These are phyloP conservation scores for Notodonta ziczac DNA, from an alignment of 2,888 invertebrate genomes.

Conservation along the genomic window DNA sequence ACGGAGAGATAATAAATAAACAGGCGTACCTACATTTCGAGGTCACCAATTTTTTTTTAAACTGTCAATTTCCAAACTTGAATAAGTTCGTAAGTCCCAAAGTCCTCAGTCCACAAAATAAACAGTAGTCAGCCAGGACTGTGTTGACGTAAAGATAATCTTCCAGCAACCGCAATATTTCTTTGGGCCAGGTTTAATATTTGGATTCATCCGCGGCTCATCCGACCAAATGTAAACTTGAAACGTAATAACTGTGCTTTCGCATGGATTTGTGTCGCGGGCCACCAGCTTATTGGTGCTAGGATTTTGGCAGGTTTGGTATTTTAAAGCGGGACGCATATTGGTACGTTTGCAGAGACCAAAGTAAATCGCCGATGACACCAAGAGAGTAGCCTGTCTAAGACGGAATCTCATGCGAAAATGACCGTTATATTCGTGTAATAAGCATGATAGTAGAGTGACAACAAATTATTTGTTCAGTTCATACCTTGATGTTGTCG, in stretches of 20 bases:
- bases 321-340: neutral
- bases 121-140: slow-evolving; percentile 8
- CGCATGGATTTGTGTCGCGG: slow-evolving; percentile 41
- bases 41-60: too few relatives aligned
- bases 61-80: too few relatives aligned
- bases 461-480: too few relatives aligned
- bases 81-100: neutral
- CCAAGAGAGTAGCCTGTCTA: too few relatives aligned
- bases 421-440: too few relatives aligned
- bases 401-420: too few relatives aligned
- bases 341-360: too few relatives aligned
- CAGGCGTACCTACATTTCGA: too few relatives aligned
- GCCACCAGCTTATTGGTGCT: slow-evolving; percentile 40
- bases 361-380: too few relatives aligned
- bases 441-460: too few relatives aligned
- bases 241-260: slow-evolving; percentile 58
- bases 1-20: too few relatives aligned
- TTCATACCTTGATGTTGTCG: too few relatives aligned
- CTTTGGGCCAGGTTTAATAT: slow-evolving; percentile 70
- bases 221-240: slow-evolving; percentile 44
- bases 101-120: neutral
- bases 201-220: slow-evolving; percentile 55
- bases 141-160: slow-evolving; percentile 62
- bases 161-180: slow-evolving; percentile 55
- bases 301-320: neutral